Conservation (phyloP, 2,888 invertebrate genomes). For the Drosophila kanekoi region DNA sequence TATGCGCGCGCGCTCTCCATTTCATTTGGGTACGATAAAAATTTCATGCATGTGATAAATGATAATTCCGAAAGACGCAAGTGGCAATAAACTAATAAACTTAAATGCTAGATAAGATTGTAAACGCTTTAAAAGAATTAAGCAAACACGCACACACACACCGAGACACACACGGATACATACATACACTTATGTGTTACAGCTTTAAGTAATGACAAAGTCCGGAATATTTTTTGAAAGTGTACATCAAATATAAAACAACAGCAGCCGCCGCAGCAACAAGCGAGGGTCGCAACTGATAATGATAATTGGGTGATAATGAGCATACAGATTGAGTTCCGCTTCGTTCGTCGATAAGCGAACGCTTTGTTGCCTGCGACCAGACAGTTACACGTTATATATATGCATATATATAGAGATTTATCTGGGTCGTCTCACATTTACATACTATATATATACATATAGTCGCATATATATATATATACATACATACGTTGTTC, state of each 20-base stretch:
- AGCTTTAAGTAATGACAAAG: conserved; percentile 14
- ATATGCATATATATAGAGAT: neutral
- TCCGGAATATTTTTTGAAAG: conserved; percentile 22
- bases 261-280: conserved; percentile 7
- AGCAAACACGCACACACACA: neutral
- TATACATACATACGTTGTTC: neutral
- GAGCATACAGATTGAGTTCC: conserved; percentile 46
- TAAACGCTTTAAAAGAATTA: neutral
- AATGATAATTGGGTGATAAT: conserved; percentile 59
- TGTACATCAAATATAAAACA: conserved; percentile 17
- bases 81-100: conserved; percentile 49
- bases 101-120: conserved; percentile 41
- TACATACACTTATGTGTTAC: conserved; percentile 8
- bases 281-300: conserved; percentile 45
- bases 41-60: conserved; percentile 32
- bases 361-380: neutral
- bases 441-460: no score
- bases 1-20: conserved; percentile 6
- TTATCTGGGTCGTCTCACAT: neutral
- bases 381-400: conserved; percentile 6
- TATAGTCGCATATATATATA: no score
- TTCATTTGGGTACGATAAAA: conserved; percentile 8
- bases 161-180: neutral
- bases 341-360: conserved; percentile 47
- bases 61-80: conserved; percentile 37